Base-by-base conservation (phyloP, 2,113 vertebrate species). In the Dunckerocampus dactyliophorus region DNA sequence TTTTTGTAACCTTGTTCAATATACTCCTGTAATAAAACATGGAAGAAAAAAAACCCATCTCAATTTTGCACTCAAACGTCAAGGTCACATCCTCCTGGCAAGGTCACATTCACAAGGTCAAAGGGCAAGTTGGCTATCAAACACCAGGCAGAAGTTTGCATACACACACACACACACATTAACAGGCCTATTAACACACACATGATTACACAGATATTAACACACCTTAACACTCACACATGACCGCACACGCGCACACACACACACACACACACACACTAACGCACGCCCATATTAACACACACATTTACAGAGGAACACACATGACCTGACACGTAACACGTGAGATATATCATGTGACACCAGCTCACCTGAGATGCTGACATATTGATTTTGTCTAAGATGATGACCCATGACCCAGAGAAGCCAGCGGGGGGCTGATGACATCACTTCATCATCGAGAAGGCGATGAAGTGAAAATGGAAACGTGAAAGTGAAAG, bases 21-120 rank as follows among this genome's bases (percentile, higher is more conserved):
- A 90, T 85, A 82, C 85, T 92, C 93, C 89, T 89, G 72, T 92
- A 93, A 94, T 91, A 94, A 94, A 94, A 56, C 75, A 87, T 89
- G 90, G 80, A 90, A 75, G 81, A 74, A 86, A 88, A 83, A 85
- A 69, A 3, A 78, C 37, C 50, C 3, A 43, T 43, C 39, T 43
- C 39, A 43, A 43, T 12, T 43, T 43, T 43, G 12, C 39, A 43
- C 39, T 43, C 39, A 12, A 43, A 43, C 39, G 13, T 43, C 39
- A 43, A 43, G 39, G 3, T 43, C 39, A 43, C 3, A 14, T 43
- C 39, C 13, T 14, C 3, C 13, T 13, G 39, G 13, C 2, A 12
- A 14, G 31, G 31, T 34, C 31, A 34, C 31, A 3, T 28, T 28
- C 24, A 34, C 7, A 8, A 34, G 28, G 51, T 31, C 28, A n/a